Base-by-base conservation (phyloP, 2,888 invertebrate genomes). In the Erebia palarica region DNA sequence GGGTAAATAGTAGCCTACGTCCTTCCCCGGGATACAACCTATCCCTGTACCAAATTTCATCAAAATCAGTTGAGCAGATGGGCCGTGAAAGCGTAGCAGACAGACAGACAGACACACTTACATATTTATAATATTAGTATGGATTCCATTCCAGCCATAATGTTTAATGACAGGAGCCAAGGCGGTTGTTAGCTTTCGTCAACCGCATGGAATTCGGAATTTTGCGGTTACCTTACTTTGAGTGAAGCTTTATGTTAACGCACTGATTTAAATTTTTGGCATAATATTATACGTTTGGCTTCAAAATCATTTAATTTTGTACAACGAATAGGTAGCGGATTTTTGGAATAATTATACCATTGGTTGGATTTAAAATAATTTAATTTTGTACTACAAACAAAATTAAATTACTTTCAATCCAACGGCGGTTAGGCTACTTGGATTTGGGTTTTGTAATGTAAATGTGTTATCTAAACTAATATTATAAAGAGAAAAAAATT, bases 141-240 rank as follows among this genome's bases (percentile, higher is more conserved):
- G n/a, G n/a, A n/a, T n/a, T n/a, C n/a, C n/a, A 51, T n/a, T 51
- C 51, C n/a, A 14, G n/a, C n/a, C n/a, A 13, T 13, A 49, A 5
- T 49, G 14, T n/a, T 51, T 13, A n/a, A n/a, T 51, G 51, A 51
- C 1, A 51, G 51, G n/a, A 51, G 5, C 2, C 14, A 7, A 51
- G n/a, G n/a, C 51, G 5, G 4, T 51, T 51, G 51, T 51, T n/a
- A 14, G 51, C 51, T 51, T 51, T 51, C 14, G 51, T 51, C 14
- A 51, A 51, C 51, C 51, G 51, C 51, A 14, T n/a, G 51, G 51
- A 51, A 51, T 51, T 51, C 51, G n/a, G 51, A 51, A 51, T 51
- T 51, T 13, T 8, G 51, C 51, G 51, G 51, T n/a, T 51, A 51
- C 51, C 51, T 13, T 7, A 14, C 51, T 51, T 51, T 51, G n/a